Percentiles rank a stretch among this genome's conserved stretches.
These are phyloP conservation scores for Pseudotriccus pelzelni DNA, from an alignment of 2,797 vertebrate genomes.

Conservation along the genomic window DNA sequence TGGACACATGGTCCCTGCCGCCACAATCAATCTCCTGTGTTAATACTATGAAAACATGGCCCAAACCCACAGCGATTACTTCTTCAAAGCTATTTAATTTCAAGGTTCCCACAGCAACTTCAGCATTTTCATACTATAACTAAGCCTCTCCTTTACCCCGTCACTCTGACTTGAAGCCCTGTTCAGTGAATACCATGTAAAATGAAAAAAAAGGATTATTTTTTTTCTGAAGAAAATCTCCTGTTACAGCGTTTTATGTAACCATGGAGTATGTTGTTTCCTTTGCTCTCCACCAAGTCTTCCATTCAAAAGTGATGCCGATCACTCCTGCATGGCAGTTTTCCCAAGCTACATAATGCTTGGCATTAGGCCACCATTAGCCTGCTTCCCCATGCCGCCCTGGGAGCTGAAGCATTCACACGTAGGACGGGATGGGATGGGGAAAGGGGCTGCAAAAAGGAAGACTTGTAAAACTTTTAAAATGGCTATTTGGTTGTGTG, in stretches of 20 bases:
- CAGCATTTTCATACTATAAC: rapidly evolving
- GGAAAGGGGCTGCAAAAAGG: neutral
- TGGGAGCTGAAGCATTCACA: neutral
- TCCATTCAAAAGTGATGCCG: rapidly evolving
- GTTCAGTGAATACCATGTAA: neutral
- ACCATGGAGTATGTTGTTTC: neutral
- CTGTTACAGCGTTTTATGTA: neutral
- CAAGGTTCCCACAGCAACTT: neutral
- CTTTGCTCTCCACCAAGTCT: neutral
- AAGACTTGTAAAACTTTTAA: neutral
- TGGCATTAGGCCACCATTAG: rapidly evolving
- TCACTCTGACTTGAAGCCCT: neutral
- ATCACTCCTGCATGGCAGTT: rapidly evolving
- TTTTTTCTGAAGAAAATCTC: neutral
- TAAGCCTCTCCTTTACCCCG: neutral
- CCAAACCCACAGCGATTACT: neutral
- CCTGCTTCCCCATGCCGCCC: neutral
- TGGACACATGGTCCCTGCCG: rapidly evolving
- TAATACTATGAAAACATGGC: neutral
- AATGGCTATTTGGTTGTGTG: neutral
- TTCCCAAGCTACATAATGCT: neutral
- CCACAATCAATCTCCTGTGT: neutral
- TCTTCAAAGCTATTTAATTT: neutral
- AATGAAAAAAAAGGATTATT: neutral
- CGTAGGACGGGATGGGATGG: neutral